Base-by-base conservation (phyloP, 2,888 invertebrate species). In the Limulus polyphemus region DNA sequence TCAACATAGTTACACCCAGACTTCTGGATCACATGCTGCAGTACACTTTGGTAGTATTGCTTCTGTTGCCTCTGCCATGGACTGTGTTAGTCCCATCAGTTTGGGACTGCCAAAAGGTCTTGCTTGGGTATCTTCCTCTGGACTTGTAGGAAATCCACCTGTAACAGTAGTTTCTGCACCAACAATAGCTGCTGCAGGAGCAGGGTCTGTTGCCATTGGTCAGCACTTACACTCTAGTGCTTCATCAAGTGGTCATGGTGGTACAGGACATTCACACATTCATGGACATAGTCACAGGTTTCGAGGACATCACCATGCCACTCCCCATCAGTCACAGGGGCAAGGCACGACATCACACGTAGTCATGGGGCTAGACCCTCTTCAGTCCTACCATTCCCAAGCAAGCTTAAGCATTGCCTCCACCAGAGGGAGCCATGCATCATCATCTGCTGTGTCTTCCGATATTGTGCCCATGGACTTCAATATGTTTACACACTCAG, bases 41-140 rank as follows among this genome's bases (percentile, higher is more conserved):
- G 57, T 57, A 14, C 58, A 47, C 48, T 54, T 49, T 10, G 55
- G 55, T 11, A 63, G 66, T 32, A 62, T 63, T 56, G 62, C 64
- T 59, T 57, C 65, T 32, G 57, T 62, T 46, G 60, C 65, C 56
- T 68, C 68, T 69, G 84, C 85, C 70, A 90, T 89, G 86, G 88
- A 90, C 73, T 90, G 89, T 80, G 86, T 86, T 75, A 83, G 84
- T 69, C 83, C 84, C 60, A 63, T 65, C 55, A 57, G 60, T 49
- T 66, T 63, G 66, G 59, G 61, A 17, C 56, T 63, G 14, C 54
- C 54, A 32, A 32, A 32, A 32, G 66, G 66, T 51, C 62, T 66
- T 48, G 56, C 59, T 52, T 56, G 56, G 50, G 60, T 62, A 62
- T 55, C 63, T 52, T 54, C 59, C 48, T 58, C 63, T 48, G 62